Conservation (phyloP, 2,797 vertebrate genomes). For the Crocodylus rhombifer region DNA sequence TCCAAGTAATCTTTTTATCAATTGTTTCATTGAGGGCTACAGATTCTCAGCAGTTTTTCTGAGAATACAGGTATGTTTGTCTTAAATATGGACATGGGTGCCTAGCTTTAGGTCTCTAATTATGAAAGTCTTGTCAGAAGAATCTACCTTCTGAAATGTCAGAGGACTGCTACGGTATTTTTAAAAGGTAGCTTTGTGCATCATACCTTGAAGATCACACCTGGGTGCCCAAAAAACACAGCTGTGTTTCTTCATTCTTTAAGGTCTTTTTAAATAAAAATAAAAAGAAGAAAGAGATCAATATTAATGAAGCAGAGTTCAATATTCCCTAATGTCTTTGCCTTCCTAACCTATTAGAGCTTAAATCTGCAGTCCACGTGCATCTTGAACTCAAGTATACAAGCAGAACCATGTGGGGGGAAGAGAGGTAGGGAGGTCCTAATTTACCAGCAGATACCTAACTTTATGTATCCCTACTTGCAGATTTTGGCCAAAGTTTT, state of each 20-base stretch:
- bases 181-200: not conserved
- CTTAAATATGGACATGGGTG: not conserved
- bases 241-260: no score
- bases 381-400: not conserved
- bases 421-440: not conserved
- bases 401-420: not conserved
- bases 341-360: not conserved
- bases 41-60: not conserved
- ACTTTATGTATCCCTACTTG: not conserved
- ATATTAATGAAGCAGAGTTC: not conserved
- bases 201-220: not conserved
- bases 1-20: not conserved
- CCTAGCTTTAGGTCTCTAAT: no score
- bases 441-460: conserved; percentile 41
- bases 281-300: not conserved
- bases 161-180: not conserved
- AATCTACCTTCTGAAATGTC: no score
- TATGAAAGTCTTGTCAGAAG: no score
- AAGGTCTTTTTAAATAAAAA: not conserved
- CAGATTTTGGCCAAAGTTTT: not conserved
- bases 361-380: not conserved
- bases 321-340: not conserved
- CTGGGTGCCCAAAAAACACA: not conserved
- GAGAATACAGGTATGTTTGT: not conserved
- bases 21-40: not conserved